These are phyloP conservation scores for Eupithecia subfuscata DNA, from an alignment of 2,888 invertebrate genomes.

Conservation along the genomic window DNA sequence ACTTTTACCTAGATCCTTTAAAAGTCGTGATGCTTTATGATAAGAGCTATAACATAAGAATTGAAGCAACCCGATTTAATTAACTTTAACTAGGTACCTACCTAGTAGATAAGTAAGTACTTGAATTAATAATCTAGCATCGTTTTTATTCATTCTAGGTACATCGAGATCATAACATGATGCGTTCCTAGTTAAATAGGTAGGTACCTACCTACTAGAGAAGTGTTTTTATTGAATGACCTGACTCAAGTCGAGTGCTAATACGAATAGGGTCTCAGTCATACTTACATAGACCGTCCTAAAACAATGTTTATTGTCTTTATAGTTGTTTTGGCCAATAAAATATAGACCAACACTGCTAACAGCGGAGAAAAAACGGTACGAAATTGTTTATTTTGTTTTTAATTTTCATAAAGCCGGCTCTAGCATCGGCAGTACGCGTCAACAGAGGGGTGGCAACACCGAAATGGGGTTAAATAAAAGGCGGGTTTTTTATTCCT, in stretches of 20 bases:
- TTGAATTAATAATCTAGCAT: background rate
- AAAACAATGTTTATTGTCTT: background rate
- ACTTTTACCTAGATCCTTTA: background rate
- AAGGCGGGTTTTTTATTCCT: conserved; percentile 55
- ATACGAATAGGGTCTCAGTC: background rate
- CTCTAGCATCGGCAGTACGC: conserved; percentile 45
- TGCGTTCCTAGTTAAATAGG: too few relatives aligned
- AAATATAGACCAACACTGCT: conserved; percentile 27
- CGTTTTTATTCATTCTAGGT: background rate
- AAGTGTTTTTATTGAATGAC: background rate
- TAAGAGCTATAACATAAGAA: background rate
- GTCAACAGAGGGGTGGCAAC: conserved; percentile 65
- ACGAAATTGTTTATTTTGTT: conserved; percentile 61
- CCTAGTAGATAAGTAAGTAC: too few relatives aligned
- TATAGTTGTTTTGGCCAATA: background rate
- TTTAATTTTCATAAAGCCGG: conserved; percentile 58
- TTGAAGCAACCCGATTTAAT: background rate
- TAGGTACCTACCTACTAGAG: too few relatives aligned
- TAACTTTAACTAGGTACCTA: background rate
- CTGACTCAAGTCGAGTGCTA: background rate
- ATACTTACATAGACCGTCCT: background rate
- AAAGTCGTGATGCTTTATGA: background rate
- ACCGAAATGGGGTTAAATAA: conserved; percentile 48
- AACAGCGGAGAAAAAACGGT: conserved; percentile 28
- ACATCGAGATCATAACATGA: background rate